Evolutionary conservation across 2,113 vertebrate genomes (phyloP).

Genomic region (Tautogolabrus adspersus): DNA sequence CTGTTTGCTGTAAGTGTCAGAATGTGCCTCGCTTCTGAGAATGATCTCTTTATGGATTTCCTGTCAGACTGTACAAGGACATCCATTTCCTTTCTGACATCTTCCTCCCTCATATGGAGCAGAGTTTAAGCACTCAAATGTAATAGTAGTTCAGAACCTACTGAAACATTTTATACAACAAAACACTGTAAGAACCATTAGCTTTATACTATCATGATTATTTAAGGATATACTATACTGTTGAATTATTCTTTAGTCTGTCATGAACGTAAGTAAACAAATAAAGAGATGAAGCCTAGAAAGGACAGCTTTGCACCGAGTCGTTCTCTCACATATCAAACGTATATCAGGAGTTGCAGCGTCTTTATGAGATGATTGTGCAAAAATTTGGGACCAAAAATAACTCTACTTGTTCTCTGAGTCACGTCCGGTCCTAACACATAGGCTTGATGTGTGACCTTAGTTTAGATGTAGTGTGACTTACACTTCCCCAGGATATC

Average conservation of each 20-base stretch:
- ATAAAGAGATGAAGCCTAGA: no score
- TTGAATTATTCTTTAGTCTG: no score
- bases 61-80: conserved; percentile 22
- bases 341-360: no score
- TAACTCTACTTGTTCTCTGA: background rate
- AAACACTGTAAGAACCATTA: background rate
- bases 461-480: conserved; percentile 7
- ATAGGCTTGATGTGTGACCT: background rate
- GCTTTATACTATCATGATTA: no score
- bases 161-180: background rate
- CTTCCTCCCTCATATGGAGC: background rate
- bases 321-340: no score
- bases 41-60: conserved; percentile 52
- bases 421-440: background rate
- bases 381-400: background rate
- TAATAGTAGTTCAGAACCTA: background rate
- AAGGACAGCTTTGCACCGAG: no score
- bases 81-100: conserved; percentile 8
- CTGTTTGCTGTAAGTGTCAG: conserved; percentile 16
- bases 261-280: no score
- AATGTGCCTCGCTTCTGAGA: conserved; percentile 19
- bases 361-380: no score
- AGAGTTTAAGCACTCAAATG: background rate
- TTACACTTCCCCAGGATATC: background rate
- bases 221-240: no score